Conservation (phyloP, 2,888 invertebrate species). For the Lycocerus yunnanus region DNA sequence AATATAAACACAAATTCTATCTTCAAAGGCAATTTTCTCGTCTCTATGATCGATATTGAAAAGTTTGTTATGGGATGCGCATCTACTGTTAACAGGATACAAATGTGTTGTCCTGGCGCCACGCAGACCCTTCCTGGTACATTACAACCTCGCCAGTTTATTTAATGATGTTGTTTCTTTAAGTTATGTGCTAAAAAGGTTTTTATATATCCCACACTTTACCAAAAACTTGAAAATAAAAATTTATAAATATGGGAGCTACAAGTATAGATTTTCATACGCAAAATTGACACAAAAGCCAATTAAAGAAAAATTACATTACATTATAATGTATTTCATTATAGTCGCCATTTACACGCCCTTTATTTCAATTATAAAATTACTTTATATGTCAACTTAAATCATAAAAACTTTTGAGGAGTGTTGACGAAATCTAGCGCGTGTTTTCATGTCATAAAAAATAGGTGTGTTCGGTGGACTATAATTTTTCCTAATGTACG, state of each 20-base stretch:
- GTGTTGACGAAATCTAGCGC: background rate
- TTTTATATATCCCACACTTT: background rate
- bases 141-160: constrained; percentile 17
- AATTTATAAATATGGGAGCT: background rate
- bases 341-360: background rate
- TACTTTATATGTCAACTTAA: background rate
- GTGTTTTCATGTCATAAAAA: background rate
- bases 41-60: constrained; percentile 29
- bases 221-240: background rate
- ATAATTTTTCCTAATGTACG: background rate
- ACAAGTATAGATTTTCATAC: background rate
- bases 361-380: background rate
- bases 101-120: constrained; percentile 30
- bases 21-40: constrained; percentile 20
- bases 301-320: background rate
- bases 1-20: constrained; percentile 21
- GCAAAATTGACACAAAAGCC: background rate
- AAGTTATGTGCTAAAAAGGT: constrained; percentile 3
- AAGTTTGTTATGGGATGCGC: constrained; percentile 25
- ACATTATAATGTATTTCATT: background rate
- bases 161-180: constrained; percentile 12
- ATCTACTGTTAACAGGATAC: constrained; percentile 27
- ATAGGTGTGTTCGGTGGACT: background rate
- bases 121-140: constrained; percentile 23
- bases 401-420: constrained; percentile 2